These are phyloP conservation scores for Geotrypetes seraphini DNA, from an alignment of 2,797 vertebrate species.

Conservation along the genomic window DNA sequence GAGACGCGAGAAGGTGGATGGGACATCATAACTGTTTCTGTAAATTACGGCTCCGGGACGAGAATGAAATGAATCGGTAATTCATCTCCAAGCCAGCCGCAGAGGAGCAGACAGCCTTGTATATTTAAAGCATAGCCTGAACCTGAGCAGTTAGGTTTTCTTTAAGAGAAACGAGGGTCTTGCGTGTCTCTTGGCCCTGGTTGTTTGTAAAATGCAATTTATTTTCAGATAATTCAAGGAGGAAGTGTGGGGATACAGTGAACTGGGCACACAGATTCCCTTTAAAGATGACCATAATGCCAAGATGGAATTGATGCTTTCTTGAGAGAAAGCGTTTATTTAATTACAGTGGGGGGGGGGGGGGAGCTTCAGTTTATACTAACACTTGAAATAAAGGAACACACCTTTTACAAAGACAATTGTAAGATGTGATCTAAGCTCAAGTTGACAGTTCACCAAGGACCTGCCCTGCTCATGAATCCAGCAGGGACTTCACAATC, in stretches of 20 bases:
- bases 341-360: too few species aligned
- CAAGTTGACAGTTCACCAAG: too few species aligned
- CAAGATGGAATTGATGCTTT: not conserved
- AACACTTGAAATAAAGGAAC: too few species aligned
- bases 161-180: not conserved
- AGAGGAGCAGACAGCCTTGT: slow-evolving; percentile 22
- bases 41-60: slow-evolving; percentile 42
- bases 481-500: too few species aligned
- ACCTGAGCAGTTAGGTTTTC: slow-evolving; percentile 11
- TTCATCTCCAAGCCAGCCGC: slow-evolving; percentile 53
- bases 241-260: not conserved
- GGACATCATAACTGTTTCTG: slow-evolving; percentile 46
- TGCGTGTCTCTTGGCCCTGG: not conserved
- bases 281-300: not conserved
- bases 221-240: not conserved
- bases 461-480: too few species aligned
- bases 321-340: too few species aligned
- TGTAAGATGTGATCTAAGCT: too few species aligned
- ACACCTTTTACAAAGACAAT: too few species aligned
- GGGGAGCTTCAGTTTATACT: too few species aligned
- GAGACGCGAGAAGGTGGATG: slow-evolving; percentile 24
- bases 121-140: slow-evolving; percentile 17
- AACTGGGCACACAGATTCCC: not conserved
- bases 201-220: not conserved
- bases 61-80: slow-evolving; percentile 36